Evolutionary conservation across 2,797 vertebrate species (phyloP).

Genomic region (Oreochromis grahami): DNA sequence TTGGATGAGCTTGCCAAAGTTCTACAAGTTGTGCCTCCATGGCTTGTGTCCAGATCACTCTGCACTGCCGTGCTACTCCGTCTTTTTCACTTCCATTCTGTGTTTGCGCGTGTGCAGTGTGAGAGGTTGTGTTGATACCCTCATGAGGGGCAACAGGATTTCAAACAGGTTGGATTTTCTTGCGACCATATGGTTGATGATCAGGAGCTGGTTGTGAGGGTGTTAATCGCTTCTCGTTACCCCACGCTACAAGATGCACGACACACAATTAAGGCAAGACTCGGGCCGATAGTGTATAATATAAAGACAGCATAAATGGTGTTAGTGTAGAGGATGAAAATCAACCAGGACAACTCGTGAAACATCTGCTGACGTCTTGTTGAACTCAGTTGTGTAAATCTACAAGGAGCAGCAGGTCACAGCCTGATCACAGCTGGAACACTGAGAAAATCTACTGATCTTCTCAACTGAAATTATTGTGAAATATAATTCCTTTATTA

Average conservation of each 20-base stretch:
- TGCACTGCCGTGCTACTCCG: not conserved
- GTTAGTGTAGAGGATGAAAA: not conserved
- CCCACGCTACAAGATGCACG: not conserved
- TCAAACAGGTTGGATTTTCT: not conserved
- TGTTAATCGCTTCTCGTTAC: not conserved
- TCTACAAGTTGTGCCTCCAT: too few relatives aligned
- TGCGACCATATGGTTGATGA: not conserved
- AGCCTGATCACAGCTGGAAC: not conserved
- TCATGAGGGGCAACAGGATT: not conserved
- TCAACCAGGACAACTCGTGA: not conserved
- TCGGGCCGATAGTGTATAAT: not conserved
- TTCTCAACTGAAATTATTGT: not conserved
- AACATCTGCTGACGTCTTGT: not conserved
- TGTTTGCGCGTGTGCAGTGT: accelerated
- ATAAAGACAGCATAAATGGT: not conserved
- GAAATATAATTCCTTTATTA: not conserved
- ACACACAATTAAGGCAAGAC: not conserved
- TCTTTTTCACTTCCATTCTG: not conserved
- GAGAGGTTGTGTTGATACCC: accelerated
- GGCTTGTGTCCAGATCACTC: not conserved
- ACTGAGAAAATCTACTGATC: not conserved
- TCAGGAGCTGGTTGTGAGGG: not conserved
- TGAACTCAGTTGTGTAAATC: not conserved
- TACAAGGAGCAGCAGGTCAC: not conserved
- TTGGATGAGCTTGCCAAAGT: too few relatives aligned